Evolutionary conservation across 2,113 vertebrate genomes (phyloP).

Genomic region (Cairina moschata): DNA sequence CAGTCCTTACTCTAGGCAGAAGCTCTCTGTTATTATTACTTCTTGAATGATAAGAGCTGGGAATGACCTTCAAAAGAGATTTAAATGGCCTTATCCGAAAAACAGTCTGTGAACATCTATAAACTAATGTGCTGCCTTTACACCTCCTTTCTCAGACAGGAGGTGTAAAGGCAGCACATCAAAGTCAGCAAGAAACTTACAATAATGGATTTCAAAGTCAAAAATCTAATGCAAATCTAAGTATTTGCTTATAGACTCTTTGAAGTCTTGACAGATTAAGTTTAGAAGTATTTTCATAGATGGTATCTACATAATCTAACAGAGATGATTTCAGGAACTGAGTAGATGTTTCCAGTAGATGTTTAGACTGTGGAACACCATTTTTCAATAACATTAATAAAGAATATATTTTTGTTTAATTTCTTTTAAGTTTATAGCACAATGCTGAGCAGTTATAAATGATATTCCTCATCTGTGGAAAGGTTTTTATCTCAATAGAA

Average conservation of each 20-base stretch:
- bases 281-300: slow-evolving; percentile 83
- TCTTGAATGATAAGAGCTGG: slow-evolving; percentile 72
- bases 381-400: slow-evolving; percentile 52
- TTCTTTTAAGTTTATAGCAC: slow-evolving; percentile 53
- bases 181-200: slow-evolving; percentile 79
- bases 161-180: slow-evolving; percentile 74
- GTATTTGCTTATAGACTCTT: slow-evolving; percentile 81
- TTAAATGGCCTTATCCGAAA: slow-evolving; percentile 74
- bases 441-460: slow-evolving; percentile 57
- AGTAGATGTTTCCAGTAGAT: slow-evolving; percentile 54
- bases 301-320: slow-evolving; percentile 85
- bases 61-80: slow-evolving; percentile 80
- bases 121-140: slow-evolving; percentile 65
- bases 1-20: slow-evolving; percentile 25
- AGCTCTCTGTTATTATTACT: slow-evolving; percentile 59
- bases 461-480: slow-evolving; percentile 23
- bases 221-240: slow-evolving; percentile 86
- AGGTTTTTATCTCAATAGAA: slow-evolving; percentile 38
- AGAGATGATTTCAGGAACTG: slow-evolving; percentile 77
- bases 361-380: not conserved
- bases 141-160: slow-evolving; percentile 58
- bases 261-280: slow-evolving; percentile 80
- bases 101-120: slow-evolving; percentile 66
- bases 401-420: slow-evolving; percentile 50
- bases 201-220: slow-evolving; percentile 86